Percentiles rank a stretch among this genome's conserved stretches.
phyloP scores from a whole-genome alignment of 53 echinoderm and acorn worm genomes.

The Stichopus horrens region DNA sequence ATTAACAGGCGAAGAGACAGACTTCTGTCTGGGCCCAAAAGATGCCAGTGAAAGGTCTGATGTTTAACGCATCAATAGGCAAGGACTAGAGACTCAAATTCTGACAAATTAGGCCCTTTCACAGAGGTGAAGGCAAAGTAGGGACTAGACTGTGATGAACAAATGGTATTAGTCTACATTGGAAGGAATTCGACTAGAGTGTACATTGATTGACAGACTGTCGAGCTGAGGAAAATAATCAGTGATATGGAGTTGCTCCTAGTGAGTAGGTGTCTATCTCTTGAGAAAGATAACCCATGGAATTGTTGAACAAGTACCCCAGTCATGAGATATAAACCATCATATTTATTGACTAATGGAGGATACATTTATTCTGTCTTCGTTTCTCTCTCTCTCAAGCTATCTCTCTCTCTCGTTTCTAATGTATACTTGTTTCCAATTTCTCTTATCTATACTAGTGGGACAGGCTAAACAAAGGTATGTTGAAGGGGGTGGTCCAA shows the following conservation, averaged over 20 bases:
- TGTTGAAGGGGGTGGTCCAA: neutral
- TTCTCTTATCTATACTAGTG: too few species aligned
- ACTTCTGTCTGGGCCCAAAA: slow-evolving; percentile 12
- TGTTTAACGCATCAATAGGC: slow-evolving; percentile 23
- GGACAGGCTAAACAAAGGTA: too few species aligned
- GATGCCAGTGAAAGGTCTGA: slow-evolving; percentile 20
- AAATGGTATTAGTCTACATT: slow-evolving; percentile 18
- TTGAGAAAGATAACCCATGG: too few species aligned
- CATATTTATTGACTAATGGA: too few species aligned
- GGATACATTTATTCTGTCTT: too few species aligned
- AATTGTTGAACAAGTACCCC: too few species aligned
- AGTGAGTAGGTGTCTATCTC: too few species aligned
- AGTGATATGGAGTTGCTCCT: neutral
- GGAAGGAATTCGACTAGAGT: neutral
- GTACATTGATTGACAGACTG: slow-evolving; percentile 5
- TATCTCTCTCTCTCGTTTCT: too few species aligned
- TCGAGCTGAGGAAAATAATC: neutral
- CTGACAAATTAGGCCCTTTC: slow-evolving; percentile 41
- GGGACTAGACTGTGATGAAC: neutral
- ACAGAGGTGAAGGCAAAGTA: slow-evolving; percentile 32
- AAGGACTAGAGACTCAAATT: slow-evolving; percentile 24
- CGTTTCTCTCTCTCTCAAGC: too few species aligned
- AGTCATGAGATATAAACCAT: too few species aligned
- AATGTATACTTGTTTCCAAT: too few species aligned
- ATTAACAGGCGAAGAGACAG: neutral